These are phyloP conservation scores for Camponotus pennsylvanicus DNA, from an alignment of 1,140 invertebrate species.

Conservation along the genomic window DNA sequence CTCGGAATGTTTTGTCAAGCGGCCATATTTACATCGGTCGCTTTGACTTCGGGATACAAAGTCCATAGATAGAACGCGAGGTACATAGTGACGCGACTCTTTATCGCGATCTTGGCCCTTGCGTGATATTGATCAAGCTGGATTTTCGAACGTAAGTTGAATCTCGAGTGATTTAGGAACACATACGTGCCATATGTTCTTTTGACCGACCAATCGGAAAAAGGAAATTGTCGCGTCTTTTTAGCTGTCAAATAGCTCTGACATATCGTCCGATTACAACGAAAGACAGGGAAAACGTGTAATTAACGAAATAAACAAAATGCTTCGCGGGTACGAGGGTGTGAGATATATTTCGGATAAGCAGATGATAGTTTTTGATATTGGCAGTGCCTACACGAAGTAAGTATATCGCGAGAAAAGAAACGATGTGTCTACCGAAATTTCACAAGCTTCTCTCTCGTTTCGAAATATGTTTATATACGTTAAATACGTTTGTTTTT, in stretches of 20 bases:
- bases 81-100: background rate
- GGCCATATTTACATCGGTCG: slow-evolving; percentile 65
- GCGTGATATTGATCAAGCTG: background rate
- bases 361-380: slow-evolving; percentile 95
- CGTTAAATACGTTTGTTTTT: background rate
- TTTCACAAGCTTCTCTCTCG: too few relatives aligned
- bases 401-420: slow-evolving; percentile 85
- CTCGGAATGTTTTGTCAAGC: slow-evolving; percentile 74
- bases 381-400: slow-evolving; percentile 97
- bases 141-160: background rate
- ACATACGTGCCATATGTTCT: too few relatives aligned
- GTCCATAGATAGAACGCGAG: background rate
- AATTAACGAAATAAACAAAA: slow-evolving; percentile 59
- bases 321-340: slow-evolving; percentile 92
- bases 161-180: too few relatives aligned
- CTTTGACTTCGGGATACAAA: slow-evolving; percentile 6
- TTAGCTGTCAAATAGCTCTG: background rate
- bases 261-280: background rate
- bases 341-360: slow-evolving; percentile 93
- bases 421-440: too few relatives aligned
- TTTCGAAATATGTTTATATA: background rate
- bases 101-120: background rate
- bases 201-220: too few relatives aligned
- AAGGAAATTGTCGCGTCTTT: background rate
- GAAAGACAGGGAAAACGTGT: too few relatives aligned